Evolutionary conservation across 2,888 invertebrate genomes (phyloP), one percentile per base, ranked within the genome.

Genomic region (Nomada lathburiana): DNA sequence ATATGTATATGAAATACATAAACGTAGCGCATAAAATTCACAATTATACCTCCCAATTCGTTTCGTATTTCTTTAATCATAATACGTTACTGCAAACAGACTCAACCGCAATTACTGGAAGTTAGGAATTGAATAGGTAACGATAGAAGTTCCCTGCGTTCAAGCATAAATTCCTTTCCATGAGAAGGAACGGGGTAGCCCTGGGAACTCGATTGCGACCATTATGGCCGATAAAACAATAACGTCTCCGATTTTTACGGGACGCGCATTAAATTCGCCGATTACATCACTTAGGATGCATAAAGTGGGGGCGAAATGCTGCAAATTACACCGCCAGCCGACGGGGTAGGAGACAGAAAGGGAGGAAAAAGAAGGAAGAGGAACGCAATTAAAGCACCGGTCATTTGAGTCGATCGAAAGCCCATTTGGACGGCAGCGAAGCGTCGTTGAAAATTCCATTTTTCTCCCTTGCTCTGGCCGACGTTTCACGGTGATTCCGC

Each of bases 361-460:
- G 13, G 44, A 2, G n/a, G 2, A 0, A 23, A 55, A 52, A 59
- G 20, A 52, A 59, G 26, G 71, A 73, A 76, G 78, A 82, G 82
- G 71, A 82, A 84, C 74, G 85, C 85, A 85, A 87, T 87, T 87
- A 85, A 87, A 83, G 76, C 75, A 78, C 62, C 73, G 83, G 83
- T 82, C 83, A 85, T 85, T 87, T 80, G 83, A 84, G 80, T 79
- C 85, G 87, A 85, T 87, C 80, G 85, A 87, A 85, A 87, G 83
- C 77, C 85, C 87, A 87, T 87, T 86, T 86, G 76, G 79, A 70
- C 64, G 80, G 84, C 77, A 74, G 79, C 84, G 82, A 47, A 63
- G 84, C 84, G 76, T 86, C 86, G 85, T 81, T 76, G 81, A 85
- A 86, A 85, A 87, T 85, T 82, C 80, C 82, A 86, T 86, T 85